Evolutionary conservation across 2,888 invertebrate genomes (phyloP).

Genomic region (Parelbella ahira): DNA sequence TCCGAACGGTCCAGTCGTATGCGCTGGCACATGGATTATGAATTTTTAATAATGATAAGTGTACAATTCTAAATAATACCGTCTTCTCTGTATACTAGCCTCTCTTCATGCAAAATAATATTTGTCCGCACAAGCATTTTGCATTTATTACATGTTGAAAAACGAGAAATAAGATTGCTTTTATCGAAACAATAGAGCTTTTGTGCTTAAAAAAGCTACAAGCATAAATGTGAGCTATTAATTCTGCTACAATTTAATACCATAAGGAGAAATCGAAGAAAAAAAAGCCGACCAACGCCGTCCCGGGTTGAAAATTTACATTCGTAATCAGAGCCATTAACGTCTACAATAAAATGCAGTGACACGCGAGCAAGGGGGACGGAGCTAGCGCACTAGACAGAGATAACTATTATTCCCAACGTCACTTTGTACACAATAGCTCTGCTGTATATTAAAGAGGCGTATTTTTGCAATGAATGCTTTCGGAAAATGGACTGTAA

Average conservation of each 20-base stretch:
- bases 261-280: constrained; percentile 66
- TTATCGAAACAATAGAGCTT: constrained; percentile 34
- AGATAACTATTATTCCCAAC: constrained; percentile 48
- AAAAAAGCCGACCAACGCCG: constrained; percentile 70
- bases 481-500: constrained; percentile 34
- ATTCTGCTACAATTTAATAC: constrained; percentile 70
- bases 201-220: constrained; percentile 34
- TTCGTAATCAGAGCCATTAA: constrained; percentile 78
- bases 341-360: constrained; percentile 79
- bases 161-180: constrained; percentile 12
- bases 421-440: constrained; percentile 73
- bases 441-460: constrained; percentile 31
- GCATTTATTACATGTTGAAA: constrained; percentile 20
- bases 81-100: too few relatives aligned
- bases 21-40: constrained; percentile 13
- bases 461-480: constrained; percentile 28
- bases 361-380: constrained; percentile 63
- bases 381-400: constrained; percentile 51
- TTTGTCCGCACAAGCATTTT: constrained; percentile 13
- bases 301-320: constrained; percentile 77
- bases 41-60: constrained; percentile 12
- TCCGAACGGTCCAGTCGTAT: too few relatives aligned
- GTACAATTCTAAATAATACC: too few relatives aligned
- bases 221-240: constrained; percentile 40
- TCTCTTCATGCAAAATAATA: constrained; percentile 14